Percentiles rank a stretch among this genome's conserved stretches.
Evolutionary conservation across 2,797 vertebrate species (phyloP).

Genomic region (Manis crassicaudata): DNA sequence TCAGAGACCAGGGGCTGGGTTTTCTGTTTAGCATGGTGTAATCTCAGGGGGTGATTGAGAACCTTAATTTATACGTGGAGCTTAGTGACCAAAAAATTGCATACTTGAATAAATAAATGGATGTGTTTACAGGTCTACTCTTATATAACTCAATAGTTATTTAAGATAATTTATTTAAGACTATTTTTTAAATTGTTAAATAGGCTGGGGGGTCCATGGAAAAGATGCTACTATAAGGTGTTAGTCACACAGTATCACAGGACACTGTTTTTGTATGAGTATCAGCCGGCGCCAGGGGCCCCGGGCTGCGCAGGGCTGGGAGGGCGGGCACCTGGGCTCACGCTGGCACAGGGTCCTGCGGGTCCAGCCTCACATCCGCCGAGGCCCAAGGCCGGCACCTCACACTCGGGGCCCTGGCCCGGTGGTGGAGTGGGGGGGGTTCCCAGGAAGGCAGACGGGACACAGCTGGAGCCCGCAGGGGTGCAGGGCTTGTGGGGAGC

Average conservation of each 20-base stretch:
- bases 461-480: not conserved
- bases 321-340: fast-evolving
- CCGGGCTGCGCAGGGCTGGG: too few species aligned
- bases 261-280: not conserved
- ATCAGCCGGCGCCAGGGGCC: not conserved
- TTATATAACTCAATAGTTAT: not conserved
- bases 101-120: not conserved
- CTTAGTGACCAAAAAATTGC: not conserved
- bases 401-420: not conserved
- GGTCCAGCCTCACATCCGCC: too few species aligned
- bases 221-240: not conserved
- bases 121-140: not conserved
- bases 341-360: not conserved
- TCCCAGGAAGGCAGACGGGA: not conserved
- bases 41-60: not conserved
- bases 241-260: not conserved
- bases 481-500: too few species aligned
- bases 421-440: too few species aligned
- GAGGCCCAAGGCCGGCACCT: too few species aligned
- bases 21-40: not conserved
- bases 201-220: not conserved
- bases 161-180: not conserved
- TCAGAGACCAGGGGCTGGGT: not conserved
- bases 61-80: not conserved
- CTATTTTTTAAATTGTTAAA: not conserved